These are phyloP conservation scores for Marmota flaviventris DNA, from an alignment of 2,113 vertebrate genomes.

Conservation along the genomic window DNA sequence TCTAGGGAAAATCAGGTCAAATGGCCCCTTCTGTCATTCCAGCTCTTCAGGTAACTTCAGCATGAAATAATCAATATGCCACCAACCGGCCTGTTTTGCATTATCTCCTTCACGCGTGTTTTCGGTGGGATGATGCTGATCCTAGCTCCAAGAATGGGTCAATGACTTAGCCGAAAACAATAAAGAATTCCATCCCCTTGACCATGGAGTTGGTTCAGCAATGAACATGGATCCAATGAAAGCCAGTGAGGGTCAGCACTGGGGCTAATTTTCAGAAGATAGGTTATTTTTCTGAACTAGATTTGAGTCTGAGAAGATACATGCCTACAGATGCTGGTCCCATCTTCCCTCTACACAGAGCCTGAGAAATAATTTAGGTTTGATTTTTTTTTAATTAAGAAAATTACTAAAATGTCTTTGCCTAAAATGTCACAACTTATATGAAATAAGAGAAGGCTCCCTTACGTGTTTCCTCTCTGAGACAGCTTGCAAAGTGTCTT, in stretches of 20 bases:
- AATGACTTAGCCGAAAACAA: neutral
- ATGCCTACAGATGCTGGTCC: neutral
- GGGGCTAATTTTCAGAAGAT: neutral
- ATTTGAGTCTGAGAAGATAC: neutral
- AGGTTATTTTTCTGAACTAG: neutral
- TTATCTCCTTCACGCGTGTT: neutral
- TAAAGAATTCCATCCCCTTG: neutral
- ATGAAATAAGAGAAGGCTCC: neutral
- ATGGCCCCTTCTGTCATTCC: neutral
- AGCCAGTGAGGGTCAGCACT: neutral
- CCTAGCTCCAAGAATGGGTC: neutral
- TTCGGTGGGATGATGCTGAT: neutral
- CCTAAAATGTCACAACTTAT: constrained; percentile 15
- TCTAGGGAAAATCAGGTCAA: neutral
- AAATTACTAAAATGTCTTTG: neutral
- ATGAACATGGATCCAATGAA: neutral
- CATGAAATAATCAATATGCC: neutral
- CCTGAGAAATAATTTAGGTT: neutral
- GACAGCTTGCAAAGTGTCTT: neutral
- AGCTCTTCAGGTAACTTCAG: neutral
- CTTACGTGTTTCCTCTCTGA: neutral
- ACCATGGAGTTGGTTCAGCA: neutral
- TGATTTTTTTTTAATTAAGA: constrained; percentile 17
- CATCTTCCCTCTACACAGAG: neutral
- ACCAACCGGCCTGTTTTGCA: no score